phyloP scores from a whole-genome alignment of 2,888 invertebrate species.

The Philonicus albiceps region DNA sequence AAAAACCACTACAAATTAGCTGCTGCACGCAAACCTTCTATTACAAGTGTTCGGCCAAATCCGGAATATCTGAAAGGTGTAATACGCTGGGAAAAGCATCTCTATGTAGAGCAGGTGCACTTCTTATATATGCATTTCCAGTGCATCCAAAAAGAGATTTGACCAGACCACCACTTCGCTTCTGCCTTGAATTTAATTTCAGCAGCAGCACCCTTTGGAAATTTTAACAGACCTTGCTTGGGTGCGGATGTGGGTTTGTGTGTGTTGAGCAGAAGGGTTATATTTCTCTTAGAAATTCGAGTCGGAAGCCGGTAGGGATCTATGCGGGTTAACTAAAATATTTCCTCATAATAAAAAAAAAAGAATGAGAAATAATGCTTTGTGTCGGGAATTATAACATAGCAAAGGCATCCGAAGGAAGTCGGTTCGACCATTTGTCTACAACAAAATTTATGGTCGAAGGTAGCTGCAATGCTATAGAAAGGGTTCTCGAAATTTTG shows the following conservation, averaged over 20 bases:
- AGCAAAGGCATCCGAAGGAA: neutral
- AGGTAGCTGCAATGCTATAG: constrained; percentile 4
- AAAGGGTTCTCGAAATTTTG: neutral
- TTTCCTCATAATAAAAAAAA: neutral
- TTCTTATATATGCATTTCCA: neutral
- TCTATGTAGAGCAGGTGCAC: neutral
- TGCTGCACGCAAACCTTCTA: neutral
- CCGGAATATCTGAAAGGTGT: neutral
- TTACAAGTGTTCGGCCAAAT: neutral
- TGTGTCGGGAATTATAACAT: neutral
- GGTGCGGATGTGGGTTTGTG: neutral
- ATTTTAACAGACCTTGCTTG: neutral
- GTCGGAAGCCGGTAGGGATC: neutral
- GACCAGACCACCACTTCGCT: neutral
- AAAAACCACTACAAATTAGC: neutral
- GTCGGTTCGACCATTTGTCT: neutral
- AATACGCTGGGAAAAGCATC: neutral
- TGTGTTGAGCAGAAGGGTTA: neutral
- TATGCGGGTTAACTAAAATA: neutral
- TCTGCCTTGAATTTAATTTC: neutral
- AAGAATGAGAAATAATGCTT: neutral
- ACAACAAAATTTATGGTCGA: neutral
- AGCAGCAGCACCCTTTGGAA: neutral
- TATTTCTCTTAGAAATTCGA: neutral
- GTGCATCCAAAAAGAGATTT: neutral